Conservation (phyloP, 2,113 vertebrate species). For the human region GRCh38 chr13:107772501-107773000, state of each 20-base stretch:
- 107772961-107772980: not conserved
- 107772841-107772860: not conserved
- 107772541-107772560: not conserved
- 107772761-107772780: not conserved
- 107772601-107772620: not conserved
- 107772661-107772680: not conserved
- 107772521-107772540: not conserved
- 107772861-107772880: not conserved
- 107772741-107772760: not conserved
- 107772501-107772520: not conserved
- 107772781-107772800: not conserved
- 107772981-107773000: not conserved
- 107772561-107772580: not conserved
- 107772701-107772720: not conserved
- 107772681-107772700: not conserved
- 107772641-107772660: not conserved
- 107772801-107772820: not conserved
- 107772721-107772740: not conserved
- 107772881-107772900: not conserved
- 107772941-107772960: not conserved
- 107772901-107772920: not conserved
- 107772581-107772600: not conserved
- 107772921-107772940: not conserved
- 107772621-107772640: not conserved
- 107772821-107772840: not conserved